Percentiles rank a stretch among this genome's conserved stretches.
Conservation (phyloP, 2,888 invertebrate genomes). For the Atethmia centrago region DNA sequence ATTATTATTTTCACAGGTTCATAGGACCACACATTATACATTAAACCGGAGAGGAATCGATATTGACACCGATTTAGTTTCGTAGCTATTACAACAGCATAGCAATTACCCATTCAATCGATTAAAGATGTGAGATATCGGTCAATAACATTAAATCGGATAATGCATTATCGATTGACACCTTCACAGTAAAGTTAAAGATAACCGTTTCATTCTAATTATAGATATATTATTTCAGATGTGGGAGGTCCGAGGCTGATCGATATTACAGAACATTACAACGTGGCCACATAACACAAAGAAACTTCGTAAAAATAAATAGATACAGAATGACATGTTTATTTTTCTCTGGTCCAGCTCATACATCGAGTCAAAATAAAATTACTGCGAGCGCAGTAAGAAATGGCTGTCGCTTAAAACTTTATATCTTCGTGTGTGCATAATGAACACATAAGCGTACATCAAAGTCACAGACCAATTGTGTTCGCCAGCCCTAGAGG, state of each 20-base stretch:
- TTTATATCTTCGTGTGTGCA: constrained; percentile 81
- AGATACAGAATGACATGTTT: constrained; percentile 69
- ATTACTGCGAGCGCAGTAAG: constrained; percentile 65
- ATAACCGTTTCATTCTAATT: constrained; percentile 68
- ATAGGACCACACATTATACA: constrained; percentile 82
- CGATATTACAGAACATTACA: constrained; percentile 56
- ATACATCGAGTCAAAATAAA: constrained; percentile 75
- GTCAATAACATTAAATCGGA: constrained; percentile 78
- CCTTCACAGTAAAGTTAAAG: constrained; percentile 68
- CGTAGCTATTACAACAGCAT: constrained; percentile 74
- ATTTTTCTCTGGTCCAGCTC: constrained; percentile 73
- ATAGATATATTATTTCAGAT: constrained; percentile 60
- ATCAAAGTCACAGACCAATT: constrained; percentile 82
- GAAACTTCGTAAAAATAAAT: constrained; percentile 61
- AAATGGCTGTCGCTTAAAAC: constrained; percentile 80
- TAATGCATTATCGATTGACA: constrained; percentile 79
- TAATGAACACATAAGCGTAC: constrained; percentile 77
- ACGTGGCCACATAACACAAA: constrained; percentile 36
- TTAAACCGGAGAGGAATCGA: constrained; percentile 75
- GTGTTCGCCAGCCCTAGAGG: constrained; percentile 72
- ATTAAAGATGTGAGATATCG: constrained; percentile 78
- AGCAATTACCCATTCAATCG: constrained; percentile 79
- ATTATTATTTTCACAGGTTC: constrained; percentile 75
- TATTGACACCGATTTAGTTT: constrained; percentile 77
- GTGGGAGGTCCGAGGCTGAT: constrained; percentile 61